A percentile compares a stretch with the other conserved stretches of the same genome.
phyloP scores from a whole-genome alignment of 2,888 invertebrate species.

The Acronicta alni region DNA sequence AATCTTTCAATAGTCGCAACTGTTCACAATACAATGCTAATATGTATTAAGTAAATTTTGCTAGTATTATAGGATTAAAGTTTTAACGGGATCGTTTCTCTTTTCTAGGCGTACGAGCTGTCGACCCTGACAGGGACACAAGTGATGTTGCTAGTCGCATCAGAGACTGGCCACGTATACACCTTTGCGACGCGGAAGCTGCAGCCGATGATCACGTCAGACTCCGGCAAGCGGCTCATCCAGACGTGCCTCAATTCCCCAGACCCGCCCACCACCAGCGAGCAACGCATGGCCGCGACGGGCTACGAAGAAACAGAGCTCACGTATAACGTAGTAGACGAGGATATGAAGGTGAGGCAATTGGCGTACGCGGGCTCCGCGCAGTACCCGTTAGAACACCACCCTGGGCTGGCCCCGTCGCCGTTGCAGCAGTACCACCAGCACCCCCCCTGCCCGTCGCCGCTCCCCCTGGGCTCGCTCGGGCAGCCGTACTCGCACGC shows the following conservation, averaged over 20 bases:
- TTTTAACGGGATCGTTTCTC: constrained; percentile 42
- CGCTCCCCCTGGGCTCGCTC: constrained; percentile 90
- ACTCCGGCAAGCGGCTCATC: constrained; percentile 98
- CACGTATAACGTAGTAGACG: constrained; percentile 98
- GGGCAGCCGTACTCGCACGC: constrained; percentile 87
- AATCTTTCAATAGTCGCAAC: constrained; percentile 49
- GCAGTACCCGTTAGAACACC: constrained; percentile 92
- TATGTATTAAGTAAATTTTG: background rate
- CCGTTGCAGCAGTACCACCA: constrained; percentile 92
- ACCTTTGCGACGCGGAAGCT: constrained; percentile 99
- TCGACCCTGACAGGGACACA: constrained; percentile 99
- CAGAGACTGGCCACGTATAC: constrained; percentile 99
- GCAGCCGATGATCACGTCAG: constrained; percentile 99
- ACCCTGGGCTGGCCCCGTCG: constrained; percentile 91
- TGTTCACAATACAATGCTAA: constrained; percentile 54
- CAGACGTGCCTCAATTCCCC: constrained; percentile 99
- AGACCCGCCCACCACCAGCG: constrained; percentile 95
- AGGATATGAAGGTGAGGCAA: constrained; percentile 99
- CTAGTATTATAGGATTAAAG: background rate
- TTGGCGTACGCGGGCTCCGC: constrained; percentile 95
- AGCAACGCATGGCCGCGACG: constrained; percentile 99
- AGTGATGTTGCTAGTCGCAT: constrained; percentile 99
- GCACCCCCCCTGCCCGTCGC: constrained; percentile 93
- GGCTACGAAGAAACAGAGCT: constrained; percentile 99
- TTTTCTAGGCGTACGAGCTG: constrained; percentile 98